Percentiles rank a stretch among this genome's conserved stretches.
Evolutionary conservation across 2,113 vertebrate species (phyloP).

Genomic region (Myotis davidii): DNA sequence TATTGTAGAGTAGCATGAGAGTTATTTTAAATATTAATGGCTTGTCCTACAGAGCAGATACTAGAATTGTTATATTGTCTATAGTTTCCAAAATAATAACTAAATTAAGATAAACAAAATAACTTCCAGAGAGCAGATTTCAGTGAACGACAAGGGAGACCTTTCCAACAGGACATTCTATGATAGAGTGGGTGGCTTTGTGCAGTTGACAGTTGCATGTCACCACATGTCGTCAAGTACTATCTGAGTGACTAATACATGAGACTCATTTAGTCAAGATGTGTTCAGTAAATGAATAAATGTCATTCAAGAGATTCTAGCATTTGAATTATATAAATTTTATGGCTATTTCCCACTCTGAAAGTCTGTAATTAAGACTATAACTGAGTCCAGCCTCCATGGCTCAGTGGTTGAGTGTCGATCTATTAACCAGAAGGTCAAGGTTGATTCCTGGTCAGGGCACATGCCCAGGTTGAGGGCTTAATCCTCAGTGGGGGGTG

Average conservation of each 20-base stretch:
- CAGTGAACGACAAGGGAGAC: background rate
- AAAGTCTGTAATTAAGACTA: background rate
- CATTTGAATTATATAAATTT: background rate
- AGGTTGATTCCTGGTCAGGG: too few species aligned
- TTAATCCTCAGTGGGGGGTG: too few species aligned
- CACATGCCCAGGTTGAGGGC: too few species aligned
- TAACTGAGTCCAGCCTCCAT: background rate
- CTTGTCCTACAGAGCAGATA: background rate
- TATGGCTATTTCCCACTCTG: background rate
- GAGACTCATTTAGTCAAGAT: background rate
- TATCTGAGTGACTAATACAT: background rate
- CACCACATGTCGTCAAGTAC: background rate
- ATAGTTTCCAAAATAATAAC: background rate
- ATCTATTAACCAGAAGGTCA: too few species aligned
- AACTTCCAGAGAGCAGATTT: slow-evolving; percentile 12
- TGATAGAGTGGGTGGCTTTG: background rate
- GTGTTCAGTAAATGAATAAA: background rate
- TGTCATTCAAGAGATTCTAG: background rate
- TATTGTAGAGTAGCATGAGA: background rate
- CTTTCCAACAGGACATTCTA: background rate
- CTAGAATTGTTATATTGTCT: background rate
- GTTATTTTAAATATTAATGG: slow-evolving; percentile 20
- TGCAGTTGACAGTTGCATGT: background rate
- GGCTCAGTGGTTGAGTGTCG: too few species aligned
- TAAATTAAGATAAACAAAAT: slow-evolving; percentile 6